phyloP scores from a whole-genome alignment of 2,797 vertebrate species.

The Danio kyathit region DNA sequence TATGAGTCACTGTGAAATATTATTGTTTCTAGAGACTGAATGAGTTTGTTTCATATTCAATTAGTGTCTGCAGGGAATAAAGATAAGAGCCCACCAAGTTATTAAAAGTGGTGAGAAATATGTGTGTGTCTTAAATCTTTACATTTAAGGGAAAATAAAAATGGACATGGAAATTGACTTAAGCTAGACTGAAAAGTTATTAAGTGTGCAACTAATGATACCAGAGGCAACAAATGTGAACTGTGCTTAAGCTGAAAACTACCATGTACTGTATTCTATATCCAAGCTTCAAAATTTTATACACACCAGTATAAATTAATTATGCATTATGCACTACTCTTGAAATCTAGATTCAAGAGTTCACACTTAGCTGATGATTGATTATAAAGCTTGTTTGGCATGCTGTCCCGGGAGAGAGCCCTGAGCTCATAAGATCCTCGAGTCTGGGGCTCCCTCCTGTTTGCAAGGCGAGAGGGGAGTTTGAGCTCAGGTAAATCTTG shows the following conservation, averaged over 20 bases:
- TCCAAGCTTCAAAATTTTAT: not conserved
- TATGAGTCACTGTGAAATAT: not conserved
- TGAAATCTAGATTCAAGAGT: not conserved
- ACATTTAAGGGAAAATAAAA: not conserved
- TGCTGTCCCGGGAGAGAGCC: too few species aligned
- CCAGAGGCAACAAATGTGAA: not conserved
- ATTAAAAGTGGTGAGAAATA: not conserved
- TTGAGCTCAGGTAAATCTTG: too few species aligned
- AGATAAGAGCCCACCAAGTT: not conserved
- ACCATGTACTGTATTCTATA: too few species aligned
- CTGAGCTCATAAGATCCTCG: too few species aligned
- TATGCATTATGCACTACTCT: not conserved
- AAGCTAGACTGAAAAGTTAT: too few species aligned
- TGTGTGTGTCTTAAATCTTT: not conserved
- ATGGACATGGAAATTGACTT: too few species aligned
- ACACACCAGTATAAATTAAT: not conserved
- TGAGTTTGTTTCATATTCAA: not conserved
- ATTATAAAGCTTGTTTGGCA: too few species aligned
- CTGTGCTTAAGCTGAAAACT: not conserved
- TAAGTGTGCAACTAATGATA: not conserved
- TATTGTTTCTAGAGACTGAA: constrained; percentile 24
- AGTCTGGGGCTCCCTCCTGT: too few species aligned
- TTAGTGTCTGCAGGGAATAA: constrained; percentile 9
- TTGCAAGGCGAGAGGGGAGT: too few species aligned
- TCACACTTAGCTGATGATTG: too few species aligned